phyloP scores from a whole-genome alignment of 2,888 invertebrate genomes.

The Bombylius major region DNA sequence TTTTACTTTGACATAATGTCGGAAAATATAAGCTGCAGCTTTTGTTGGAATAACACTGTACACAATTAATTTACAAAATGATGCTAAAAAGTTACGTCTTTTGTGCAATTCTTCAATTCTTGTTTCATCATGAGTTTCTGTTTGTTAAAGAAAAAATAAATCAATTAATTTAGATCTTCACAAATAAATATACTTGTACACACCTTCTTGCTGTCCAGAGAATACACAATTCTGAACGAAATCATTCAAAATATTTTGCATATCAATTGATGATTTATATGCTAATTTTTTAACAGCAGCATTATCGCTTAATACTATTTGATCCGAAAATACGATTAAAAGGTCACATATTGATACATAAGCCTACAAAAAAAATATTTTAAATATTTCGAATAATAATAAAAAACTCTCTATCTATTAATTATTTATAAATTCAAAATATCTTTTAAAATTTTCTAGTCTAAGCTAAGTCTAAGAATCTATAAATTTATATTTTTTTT shows the following conservation, averaged over 20 bases:
- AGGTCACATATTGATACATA: slow-evolving; percentile 94
- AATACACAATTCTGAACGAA: slow-evolving; percentile 93
- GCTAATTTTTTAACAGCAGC: slow-evolving; percentile 50
- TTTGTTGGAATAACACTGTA: slow-evolving; percentile 93
- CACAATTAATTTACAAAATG: slow-evolving; percentile 94
- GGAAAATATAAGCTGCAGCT: slow-evolving; percentile 87
- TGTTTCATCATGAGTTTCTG: slow-evolving; percentile 87
- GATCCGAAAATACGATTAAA: slow-evolving; percentile 83
- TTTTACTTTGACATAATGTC: slow-evolving; percentile 85
- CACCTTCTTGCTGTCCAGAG: slow-evolving; percentile 81
- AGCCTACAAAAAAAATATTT: slow-evolving; percentile 43
- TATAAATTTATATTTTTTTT: not conserved
- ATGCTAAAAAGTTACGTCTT: slow-evolving; percentile 87
- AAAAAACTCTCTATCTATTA: not conserved
- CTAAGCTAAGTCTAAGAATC: too few relatives aligned
- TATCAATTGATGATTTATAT: slow-evolving; percentile 64
- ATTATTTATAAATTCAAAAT: too few relatives aligned
- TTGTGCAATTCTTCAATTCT: slow-evolving; percentile 96
- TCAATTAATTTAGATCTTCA: too few relatives aligned
- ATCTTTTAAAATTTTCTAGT: too few relatives aligned
- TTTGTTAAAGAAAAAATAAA: slow-evolving; percentile 2
- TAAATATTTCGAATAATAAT: not conserved
- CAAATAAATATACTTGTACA: too few relatives aligned
- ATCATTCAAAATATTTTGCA: slow-evolving; percentile 71
- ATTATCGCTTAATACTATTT: slow-evolving; percentile 45